Base-by-base conservation (phyloP, 1,140 invertebrate genomes). In the Galendromus occidentalis region DNA sequence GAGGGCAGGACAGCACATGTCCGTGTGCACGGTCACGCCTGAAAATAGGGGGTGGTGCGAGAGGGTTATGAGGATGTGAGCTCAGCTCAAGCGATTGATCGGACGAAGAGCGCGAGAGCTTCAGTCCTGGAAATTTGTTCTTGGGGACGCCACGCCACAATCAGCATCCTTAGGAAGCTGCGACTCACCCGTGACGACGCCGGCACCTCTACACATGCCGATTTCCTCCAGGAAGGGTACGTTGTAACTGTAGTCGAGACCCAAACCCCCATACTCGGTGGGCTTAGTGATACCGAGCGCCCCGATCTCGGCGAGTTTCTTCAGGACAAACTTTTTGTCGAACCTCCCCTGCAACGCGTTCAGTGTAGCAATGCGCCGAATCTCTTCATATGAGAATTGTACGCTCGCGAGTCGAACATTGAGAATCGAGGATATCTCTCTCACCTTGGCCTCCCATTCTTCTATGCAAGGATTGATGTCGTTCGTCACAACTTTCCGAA, bases 401-500 rank as follows among this genome's bases (percentile, higher is more conserved):
- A 70, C 81, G 77, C 5, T 78, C 79, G 30, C 80, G 80, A 74
- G 80, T 82, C 47, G n/a, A n/a, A n/a, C 9, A 39, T 39, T 39
- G 33, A 39, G 9, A 39, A 9, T 39, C 33, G 4, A 4, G 33
- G 33, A 39, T 39, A 39, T 39, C 9, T 9, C 4, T 39, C 69
- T 68, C 44, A 74, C 72, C 29, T 73, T 71, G 42, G 69, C 71
- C 69, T 83, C 81, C 81, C 81, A 83, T 70, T 80, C 69, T 69
- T 82, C 78, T 20, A 82, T 79, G 74, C 74, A 74, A 20, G 82
- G 82, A 73, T 83, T 82, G 30, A 83, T 80, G 22, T 83, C 79
- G 64, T 74, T 74, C 17, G 82, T 79, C 67, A 83, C 81, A 14
- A 71, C 71, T 64, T 72, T 72, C 7, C 69, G 42, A 1, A 70